Conservation (phyloP, 2,888 invertebrate genomes). For the Sphecodes monilicornis region DNA sequence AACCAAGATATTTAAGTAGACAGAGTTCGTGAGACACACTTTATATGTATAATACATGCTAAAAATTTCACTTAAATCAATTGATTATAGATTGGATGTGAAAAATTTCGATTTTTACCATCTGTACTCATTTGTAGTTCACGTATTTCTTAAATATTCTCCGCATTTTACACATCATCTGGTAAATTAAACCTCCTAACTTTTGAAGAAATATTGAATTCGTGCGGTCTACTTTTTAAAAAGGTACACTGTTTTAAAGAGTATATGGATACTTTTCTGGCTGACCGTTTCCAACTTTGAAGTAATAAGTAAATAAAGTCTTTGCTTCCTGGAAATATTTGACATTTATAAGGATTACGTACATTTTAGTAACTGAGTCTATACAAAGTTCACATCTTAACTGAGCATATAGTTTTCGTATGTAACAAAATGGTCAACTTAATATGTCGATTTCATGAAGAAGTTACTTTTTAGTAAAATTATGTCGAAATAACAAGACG, state of each 20-base stretch:
- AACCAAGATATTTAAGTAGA: too few species aligned
- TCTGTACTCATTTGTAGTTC: too few species aligned
- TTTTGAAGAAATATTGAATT: neutral
- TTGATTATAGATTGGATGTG: too few species aligned
- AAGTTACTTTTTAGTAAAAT: neutral
- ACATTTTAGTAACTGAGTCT: neutral
- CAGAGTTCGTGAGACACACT: too few species aligned
- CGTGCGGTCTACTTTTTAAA: neutral
- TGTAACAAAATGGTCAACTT: neutral
- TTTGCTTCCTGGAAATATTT: neutral
- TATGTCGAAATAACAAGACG: neutral
- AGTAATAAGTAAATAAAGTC: neutral
- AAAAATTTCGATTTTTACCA: too few species aligned
- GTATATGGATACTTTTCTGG: neutral
- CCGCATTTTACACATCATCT: too few species aligned
- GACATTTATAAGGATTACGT: neutral
- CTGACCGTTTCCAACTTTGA: neutral
- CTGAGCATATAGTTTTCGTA: neutral
- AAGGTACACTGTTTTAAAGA: neutral
- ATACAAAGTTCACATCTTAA: neutral
- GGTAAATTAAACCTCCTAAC: neutral
- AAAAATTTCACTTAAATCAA: too few species aligned
- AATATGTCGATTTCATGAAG: too few species aligned
- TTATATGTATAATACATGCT: too few species aligned
- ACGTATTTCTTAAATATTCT: too few species aligned